A percentile compares a stretch with the other conserved stretches of the same genome.
Evolutionary conservation across 2,113 vertebrate species (phyloP).

Genomic region (Campylomormyrus tamandua): DNA sequence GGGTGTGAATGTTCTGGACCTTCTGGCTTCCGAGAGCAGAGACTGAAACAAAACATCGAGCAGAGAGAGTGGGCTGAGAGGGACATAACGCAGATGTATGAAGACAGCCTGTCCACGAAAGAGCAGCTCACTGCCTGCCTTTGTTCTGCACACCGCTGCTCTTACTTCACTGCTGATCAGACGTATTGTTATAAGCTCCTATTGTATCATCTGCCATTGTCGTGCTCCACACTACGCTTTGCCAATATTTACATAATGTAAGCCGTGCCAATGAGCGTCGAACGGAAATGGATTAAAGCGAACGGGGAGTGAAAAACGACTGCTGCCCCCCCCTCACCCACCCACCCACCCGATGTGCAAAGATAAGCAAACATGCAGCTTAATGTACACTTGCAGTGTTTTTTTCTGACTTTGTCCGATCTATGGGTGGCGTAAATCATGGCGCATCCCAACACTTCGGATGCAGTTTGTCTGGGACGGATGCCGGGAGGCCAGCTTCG

Average conservation of each 20-base stretch:
- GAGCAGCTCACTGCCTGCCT: not conserved
- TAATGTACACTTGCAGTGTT: not conserved
- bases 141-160: not conserved
- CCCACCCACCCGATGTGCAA: not conserved
- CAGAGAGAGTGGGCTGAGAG: not conserved
- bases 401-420: not conserved
- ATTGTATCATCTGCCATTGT: not conserved
- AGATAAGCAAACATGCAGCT: not conserved
- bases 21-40: not conserved
- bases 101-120: not conserved
- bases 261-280: conserved; percentile 9
- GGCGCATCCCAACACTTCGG: not conserved
- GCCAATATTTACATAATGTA: conserved; percentile 5
- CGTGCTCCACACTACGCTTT: not conserved
- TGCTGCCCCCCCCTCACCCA: not conserved
- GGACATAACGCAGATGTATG: not conserved
- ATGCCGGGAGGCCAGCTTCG: not conserved
- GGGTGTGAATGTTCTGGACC: not conserved
- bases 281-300: conserved; percentile 37
- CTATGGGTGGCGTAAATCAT: not conserved
- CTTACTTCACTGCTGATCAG: not conserved
- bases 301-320: not conserved
- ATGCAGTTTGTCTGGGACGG: not conserved
- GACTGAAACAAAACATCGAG: not conserved
- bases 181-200: not conserved